Base-by-base conservation (phyloP, 1,140 invertebrate genomes). In the Drosophila sturtevanti region DNA sequence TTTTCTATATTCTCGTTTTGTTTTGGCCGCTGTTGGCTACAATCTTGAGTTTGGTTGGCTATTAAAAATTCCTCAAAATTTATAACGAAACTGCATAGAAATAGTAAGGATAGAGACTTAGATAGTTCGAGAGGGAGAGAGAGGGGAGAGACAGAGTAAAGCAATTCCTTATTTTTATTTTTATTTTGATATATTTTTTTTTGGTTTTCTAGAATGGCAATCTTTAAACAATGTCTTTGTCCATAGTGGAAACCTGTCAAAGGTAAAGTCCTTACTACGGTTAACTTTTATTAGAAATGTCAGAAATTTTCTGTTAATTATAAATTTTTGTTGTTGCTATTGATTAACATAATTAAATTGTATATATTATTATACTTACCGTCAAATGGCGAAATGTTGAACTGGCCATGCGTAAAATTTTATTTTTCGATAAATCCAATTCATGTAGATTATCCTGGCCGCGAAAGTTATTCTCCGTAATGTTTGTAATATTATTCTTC, bases 401-500 rank as follows among this genome's bases (percentile, higher is more conserved):
- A 70, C 95, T 96, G 64, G 93, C 95, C 94, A 94, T 95, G 92
- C 93, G 94, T 92, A 94, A 92, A 67, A 95, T 95, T 72, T 94
- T 93, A 92, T 98, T 98, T 90, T 96, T 95, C 84, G 97, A 97
- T 34, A 98, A 93, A 92, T 97, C 95, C 59, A 98, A 93, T 77
- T 97, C 96, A 27, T 95, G 94, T 11, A 98, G 93, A 84, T 94
- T 95, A 78, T 95, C 94, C 70, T 98, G 92, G 34, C 95, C 95
- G 7, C 93, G 89, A 81, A 98, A 98, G 92, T 98, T 98, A 81
- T 96, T 94, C 63, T 97, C 95, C 48, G 97, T 93, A 4, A 96
- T 93, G 72, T 94, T 93, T 9, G 95, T 95, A 54, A 97, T 95
- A 77, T 96, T 96, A 90, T 97, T 97, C 76, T 95, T 92, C 0